Evolutionary conservation across 2,888 invertebrate genomes (phyloP), one percentile per base, ranked within the genome.

Genomic region (Amphimallon solstitiale): DNA sequence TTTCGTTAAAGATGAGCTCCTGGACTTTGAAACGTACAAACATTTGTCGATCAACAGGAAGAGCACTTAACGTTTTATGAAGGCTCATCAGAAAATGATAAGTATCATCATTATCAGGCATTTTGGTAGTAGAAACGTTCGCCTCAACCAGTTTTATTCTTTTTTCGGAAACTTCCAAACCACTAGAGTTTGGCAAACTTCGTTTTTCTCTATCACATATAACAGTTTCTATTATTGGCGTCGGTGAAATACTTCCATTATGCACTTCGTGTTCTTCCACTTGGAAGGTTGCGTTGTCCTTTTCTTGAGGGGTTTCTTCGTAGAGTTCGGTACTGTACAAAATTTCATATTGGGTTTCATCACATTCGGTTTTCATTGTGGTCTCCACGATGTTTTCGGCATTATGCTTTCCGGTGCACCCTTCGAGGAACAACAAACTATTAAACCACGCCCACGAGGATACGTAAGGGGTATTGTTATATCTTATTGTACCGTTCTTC

Each of bases 81-180:
- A 54, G 21, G 12, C 54, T 54, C 54, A 54, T 38, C 9, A 54
- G 38, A 21, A 54, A 54, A 40, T 54, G 54, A 38, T 40, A 54
- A 6, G 37, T 38, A 21, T 54, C 54, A 23, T 54, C 54, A 19
- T 54, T 21, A n/a, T n/a, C n/a, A 10, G 19, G 21, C n/a, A 54
- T 29, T 29, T 5, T 5, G 5, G 29, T 21, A 40, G 38, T 40
- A 7, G 19, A 10, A 10, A 19, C 17, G 19, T 37, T 3, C 9
- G 19, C n/a, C 19, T 21, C 17, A 2, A 21, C n/a, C 2, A 19
- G 1, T 19, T 38, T 54, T 21, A 38, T 21, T 7, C 17, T 19
- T 17, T 54, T 54, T 12, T 54, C 38, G 7, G 12, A 21, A 21
- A 0, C 14, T 40, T 5, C 19, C 21, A 2, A 29, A 7, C 9